Base-by-base conservation (phyloP, 2,113 vertebrate species). In the Lynx canadensis region DNA sequence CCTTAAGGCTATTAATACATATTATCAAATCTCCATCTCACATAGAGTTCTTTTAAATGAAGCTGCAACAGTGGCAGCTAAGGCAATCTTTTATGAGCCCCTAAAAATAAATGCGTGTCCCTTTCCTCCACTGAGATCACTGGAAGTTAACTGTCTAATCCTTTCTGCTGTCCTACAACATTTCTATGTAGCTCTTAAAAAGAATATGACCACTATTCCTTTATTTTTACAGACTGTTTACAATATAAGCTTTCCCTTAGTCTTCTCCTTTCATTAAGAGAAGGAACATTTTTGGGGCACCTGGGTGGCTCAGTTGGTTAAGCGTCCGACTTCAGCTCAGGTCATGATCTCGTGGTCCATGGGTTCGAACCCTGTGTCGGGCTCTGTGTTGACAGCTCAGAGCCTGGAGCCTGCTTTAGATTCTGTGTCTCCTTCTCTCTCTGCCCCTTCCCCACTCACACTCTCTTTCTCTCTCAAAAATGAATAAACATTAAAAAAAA, bases 41-140 rank as follows among this genome's bases (percentile, higher is more conserved):
- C 33, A 79, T 57, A 73, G 93, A 89, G 7, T 91, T 91, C 52
- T 96, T 88, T 85, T 57, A 79, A 83, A 96, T 82, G 57, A 92
- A 92, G 71, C 89, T 31, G 83, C 48, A 95, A 76, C 8, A 90
- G 50, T 69, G 63, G 29, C n/a, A 95, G n/a, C 66, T 81, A 85
- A 69, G 38, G 27, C 11, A 50, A 88, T 29, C 81, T 65, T 92
- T 76, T 57, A 80, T 65, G 13, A 86, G 33, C 6, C 5, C 88
- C 19, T 71, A 76, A 89, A 83, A 92, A 96, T 9, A 88, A 93
- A 68, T 36, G 7, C 50, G 7, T 57, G 38, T 36, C 86, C 36
- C 74, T 96, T 93, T 55, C n/a, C 27, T 90, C 91, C 36, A 79
- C 60, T 86, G 41, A 81, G 55, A 79, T 90, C 41, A 90, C n/a